These are phyloP conservation scores for Syngnathus typhle DNA, from an alignment of 2,113 vertebrate species.

Conservation along the genomic window DNA sequence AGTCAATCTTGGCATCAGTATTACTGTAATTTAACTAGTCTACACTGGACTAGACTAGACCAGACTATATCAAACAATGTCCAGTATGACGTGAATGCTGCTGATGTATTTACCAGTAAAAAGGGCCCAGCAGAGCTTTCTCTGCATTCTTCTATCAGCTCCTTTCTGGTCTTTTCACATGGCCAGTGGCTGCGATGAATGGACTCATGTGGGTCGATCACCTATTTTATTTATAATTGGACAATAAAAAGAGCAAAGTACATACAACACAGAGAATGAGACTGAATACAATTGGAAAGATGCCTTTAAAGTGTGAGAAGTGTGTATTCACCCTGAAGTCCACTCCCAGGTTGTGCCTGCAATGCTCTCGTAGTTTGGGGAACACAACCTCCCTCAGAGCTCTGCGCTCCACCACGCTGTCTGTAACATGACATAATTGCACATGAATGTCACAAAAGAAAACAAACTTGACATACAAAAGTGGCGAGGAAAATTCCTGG, in stretches of 20 bases:
- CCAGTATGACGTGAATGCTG: background rate
- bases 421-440: conserved; percentile 34
- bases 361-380: conserved; percentile 65
- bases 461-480: background rate
- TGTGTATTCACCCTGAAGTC: conserved; percentile 67
- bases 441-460: conserved; percentile 1
- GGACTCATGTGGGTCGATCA: conserved; percentile 73
- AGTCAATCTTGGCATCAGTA: background rate
- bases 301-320: background rate
- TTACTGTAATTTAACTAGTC: background rate
- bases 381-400: conserved; percentile 64
- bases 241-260: background rate
- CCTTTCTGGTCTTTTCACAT: conserved; percentile 54
- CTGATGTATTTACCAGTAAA: conserved; percentile 67
- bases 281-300: background rate
- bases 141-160: conserved; percentile 68
- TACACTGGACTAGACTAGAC: background rate
- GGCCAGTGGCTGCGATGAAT: conserved; percentile 53
- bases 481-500: background rate
- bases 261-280: background rate
- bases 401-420: conserved; percentile 64
- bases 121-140: conserved; percentile 66
- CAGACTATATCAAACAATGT: background rate
- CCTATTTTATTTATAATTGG: conserved; percentile 41
- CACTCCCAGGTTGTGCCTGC: conserved; percentile 57